Evolutionary conservation across 2,888 invertebrate genomes (phyloP).

Genomic region (Plebejus anna): DNA sequence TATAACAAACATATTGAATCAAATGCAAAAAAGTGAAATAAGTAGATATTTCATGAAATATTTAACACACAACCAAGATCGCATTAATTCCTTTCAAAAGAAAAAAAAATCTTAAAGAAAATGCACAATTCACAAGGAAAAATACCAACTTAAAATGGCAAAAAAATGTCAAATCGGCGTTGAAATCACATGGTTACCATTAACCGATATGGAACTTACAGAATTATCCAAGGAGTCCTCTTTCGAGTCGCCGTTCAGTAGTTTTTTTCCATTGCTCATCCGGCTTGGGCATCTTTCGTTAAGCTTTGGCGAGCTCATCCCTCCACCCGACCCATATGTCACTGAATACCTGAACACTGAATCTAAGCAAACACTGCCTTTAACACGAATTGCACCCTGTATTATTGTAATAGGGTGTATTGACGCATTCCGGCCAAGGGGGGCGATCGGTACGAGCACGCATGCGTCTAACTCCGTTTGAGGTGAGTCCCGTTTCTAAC

Average conservation of each 20-base stretch:
- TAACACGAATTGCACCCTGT: conserved; percentile 5
- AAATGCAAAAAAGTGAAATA: background rate
- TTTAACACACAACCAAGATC: background rate
- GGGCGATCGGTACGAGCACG: conserved; percentile 37
- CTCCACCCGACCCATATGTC: conserved; percentile 34
- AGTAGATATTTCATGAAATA: background rate
- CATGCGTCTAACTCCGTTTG: conserved; percentile 38
- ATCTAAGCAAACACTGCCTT: conserved; percentile 1
- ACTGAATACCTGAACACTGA: conserved; percentile 28
- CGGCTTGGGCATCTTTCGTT: conserved; percentile 65
- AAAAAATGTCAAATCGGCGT: background rate
- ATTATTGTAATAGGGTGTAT: conserved; percentile 22
- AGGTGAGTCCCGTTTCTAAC: conserved; percentile 33
- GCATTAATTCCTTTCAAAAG: background rate
- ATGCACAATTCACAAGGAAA: background rate
- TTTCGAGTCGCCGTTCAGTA: conserved; percentile 58
- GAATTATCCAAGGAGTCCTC: conserved; percentile 71
- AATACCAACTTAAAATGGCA: background rate
- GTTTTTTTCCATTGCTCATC: conserved; percentile 64
- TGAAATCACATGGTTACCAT: background rate
- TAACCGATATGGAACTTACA: conserved; percentile 51
- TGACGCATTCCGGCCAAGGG: background rate
- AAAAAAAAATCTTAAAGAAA: background rate
- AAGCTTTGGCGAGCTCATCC: conserved; percentile 71
- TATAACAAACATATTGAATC: background rate